Conservation (phyloP, 53 echinoderm and acorn worm genomes). For the Astropecten irregularis region DNA sequence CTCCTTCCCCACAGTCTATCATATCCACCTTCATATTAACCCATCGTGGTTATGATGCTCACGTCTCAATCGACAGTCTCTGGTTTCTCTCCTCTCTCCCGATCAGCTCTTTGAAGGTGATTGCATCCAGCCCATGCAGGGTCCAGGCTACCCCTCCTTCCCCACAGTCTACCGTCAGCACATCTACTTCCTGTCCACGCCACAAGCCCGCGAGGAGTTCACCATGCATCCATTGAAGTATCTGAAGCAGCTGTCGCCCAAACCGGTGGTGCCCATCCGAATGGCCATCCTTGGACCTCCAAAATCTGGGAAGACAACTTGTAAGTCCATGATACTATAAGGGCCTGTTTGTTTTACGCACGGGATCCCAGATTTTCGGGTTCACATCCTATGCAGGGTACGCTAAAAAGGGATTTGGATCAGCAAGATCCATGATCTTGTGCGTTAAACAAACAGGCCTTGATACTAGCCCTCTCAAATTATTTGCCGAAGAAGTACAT, state of each 20-base stretch:
- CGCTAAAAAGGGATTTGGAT: no score
- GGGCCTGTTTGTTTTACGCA: no score
- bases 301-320: constrained; percentile 89
- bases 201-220: constrained; percentile 77
- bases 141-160: constrained; percentile 83
- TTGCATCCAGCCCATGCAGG: constrained; percentile 97
- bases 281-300: constrained; percentile 99
- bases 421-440: no score
- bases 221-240: constrained; percentile 76
- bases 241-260: constrained; percentile 83
- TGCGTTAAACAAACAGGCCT: no score
- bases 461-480: no score
- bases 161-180: constrained; percentile 91
- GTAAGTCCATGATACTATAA: constrained; percentile 53
- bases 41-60: no score
- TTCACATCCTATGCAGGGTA: no score
- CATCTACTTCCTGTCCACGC: constrained; percentile 77
- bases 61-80: no score
- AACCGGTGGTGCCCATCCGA: constrained; percentile 89
- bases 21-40: no score
- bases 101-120: constrained; percentile 72
- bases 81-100: background rate
- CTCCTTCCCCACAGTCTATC: constrained; percentile 83
- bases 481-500: no score
- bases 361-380: no score